These are phyloP conservation scores for Lycodopsis pacificus DNA, from an alignment of 2,797 vertebrate genomes.

Conservation along the genomic window DNA sequence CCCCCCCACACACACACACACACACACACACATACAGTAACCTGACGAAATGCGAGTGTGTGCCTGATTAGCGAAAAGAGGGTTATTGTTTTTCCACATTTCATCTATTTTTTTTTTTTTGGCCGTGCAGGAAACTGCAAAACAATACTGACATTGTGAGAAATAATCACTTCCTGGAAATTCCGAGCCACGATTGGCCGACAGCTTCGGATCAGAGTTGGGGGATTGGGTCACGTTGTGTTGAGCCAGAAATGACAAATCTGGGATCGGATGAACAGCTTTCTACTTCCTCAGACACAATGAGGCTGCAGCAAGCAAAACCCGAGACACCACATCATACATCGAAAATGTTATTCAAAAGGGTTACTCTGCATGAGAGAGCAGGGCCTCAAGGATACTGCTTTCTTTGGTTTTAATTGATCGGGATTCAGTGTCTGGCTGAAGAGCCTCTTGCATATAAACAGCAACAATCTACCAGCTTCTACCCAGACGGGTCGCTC, in stretches of 20 bases:
- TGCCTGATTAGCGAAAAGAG: constrained; percentile 55
- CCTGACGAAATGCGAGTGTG: constrained; percentile 26
- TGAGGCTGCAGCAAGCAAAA: constrained; percentile 2
- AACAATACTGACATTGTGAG: constrained; percentile 72
- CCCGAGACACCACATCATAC: not conserved
- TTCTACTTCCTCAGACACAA: constrained; percentile 23
- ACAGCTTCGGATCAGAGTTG: constrained; percentile 60
- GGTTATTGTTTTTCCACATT: constrained; percentile 38
- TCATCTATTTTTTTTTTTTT: constrained; percentile 22
- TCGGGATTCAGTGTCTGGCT: not conserved
- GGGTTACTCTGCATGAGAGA: not conserved
- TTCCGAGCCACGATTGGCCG: constrained; percentile 50
- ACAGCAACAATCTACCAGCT: not conserved
- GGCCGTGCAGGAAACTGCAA: constrained; percentile 32
- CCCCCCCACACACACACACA: not conserved
- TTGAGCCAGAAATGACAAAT: constrained; percentile 59
- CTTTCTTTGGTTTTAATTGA: not conserved
- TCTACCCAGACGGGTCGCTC: not conserved
- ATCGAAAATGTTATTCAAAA: not conserved
- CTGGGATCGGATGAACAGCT: constrained; percentile 52
- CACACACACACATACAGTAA: constrained; percentile 13
- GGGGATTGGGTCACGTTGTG: constrained; percentile 58
- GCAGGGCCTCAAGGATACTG: not conserved
- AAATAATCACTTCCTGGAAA: constrained; percentile 67
- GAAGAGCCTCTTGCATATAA: not conserved